phyloP scores from a whole-genome alignment of 2,113 vertebrate species.

The Pseudonaja textilis region DNA sequence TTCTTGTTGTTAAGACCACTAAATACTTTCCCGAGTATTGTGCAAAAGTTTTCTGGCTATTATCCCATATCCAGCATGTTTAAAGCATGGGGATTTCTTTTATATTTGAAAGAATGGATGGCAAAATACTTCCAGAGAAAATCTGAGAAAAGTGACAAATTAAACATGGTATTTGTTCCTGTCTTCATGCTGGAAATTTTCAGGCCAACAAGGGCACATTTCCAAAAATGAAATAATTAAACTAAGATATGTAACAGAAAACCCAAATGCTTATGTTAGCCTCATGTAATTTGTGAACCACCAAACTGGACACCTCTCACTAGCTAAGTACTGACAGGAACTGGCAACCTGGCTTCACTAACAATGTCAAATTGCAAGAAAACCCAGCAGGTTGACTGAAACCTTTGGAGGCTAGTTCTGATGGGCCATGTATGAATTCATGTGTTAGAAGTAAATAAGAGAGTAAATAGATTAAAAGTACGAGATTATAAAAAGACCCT shows the following conservation, averaged over 20 bases:
- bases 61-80: conserved; percentile 60
- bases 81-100: conserved; percentile 59
- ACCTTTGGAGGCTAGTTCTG: background rate
- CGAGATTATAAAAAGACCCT: background rate
- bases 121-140: conserved; percentile 56
- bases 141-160: conserved; percentile 42
- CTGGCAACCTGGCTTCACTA: background rate
- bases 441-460: background rate
- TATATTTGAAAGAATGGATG: conserved; percentile 13
- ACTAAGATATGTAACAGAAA: background rate
- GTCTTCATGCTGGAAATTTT: background rate
- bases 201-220: background rate
- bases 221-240: background rate
- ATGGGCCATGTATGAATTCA: background rate
- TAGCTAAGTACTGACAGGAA: too few species aligned
- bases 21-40: conserved; percentile 64
- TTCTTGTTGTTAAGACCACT: conserved; percentile 59
- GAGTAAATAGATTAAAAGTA: background rate
- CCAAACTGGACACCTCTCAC: background rate
- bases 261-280: background rate
- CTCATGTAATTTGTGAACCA: background rate
- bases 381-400: background rate
- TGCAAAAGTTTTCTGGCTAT: conserved; percentile 55
- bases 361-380: background rate
- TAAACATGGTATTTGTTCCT: background rate